Conservation (phyloP, 35 echinoderm and acorn worm genomes). For the Acanthaster planci region DNA sequence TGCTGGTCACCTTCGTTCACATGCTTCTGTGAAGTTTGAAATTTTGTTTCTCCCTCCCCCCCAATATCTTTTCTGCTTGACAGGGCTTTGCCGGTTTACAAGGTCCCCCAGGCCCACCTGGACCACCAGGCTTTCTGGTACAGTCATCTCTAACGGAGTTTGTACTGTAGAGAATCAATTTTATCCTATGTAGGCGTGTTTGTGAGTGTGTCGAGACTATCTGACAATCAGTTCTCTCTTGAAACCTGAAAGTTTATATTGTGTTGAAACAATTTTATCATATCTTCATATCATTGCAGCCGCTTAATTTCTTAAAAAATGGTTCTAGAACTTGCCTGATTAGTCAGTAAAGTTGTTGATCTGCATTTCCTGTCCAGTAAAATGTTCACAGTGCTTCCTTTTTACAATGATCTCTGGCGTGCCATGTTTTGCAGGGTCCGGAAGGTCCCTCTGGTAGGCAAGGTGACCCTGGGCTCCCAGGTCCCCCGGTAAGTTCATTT, state of each 20-base stretch:
- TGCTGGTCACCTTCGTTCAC: too few relatives aligned
- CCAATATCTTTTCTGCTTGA: too few relatives aligned
- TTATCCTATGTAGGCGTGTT: too few relatives aligned
- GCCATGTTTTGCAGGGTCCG: neutral
- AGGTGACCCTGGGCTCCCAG: neutral
- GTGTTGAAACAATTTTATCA: neutral
- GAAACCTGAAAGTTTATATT: neutral
- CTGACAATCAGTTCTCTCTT: too few relatives aligned
- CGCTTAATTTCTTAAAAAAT: neutral
- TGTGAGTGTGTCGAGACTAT: too few relatives aligned
- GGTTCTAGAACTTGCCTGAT: neutral
- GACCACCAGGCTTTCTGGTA: neutral
- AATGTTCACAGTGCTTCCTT: neutral
- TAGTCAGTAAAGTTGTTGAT: neutral
- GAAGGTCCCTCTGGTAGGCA: neutral
- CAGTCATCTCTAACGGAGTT: neutral
- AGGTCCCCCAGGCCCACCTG: neutral
- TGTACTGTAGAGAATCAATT: neutral
- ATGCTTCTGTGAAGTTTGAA: too few relatives aligned
- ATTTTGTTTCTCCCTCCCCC: too few relatives aligned
- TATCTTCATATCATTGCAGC: too few relatives aligned
- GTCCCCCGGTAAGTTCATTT: neutral
- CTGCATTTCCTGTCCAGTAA: neutral
- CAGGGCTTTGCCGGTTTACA: constrained; percentile 21
- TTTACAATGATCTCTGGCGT: too few relatives aligned